These are phyloP conservation scores for Microctonus hyperodae DNA, from an alignment of 2,888 invertebrate genomes.

Conservation along the genomic window DNA sequence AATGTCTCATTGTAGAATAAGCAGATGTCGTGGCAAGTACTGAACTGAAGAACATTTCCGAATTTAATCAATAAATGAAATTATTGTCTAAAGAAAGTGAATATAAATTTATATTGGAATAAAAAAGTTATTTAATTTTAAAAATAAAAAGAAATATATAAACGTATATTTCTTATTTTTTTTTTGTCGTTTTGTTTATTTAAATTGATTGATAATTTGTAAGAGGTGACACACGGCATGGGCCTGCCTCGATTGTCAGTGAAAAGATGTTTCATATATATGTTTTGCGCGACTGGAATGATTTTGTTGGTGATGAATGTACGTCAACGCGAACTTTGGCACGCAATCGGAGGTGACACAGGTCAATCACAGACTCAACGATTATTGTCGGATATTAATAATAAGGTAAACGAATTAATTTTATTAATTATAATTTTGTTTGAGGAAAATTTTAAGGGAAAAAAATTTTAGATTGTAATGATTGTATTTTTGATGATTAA, in stretches of 20 bases:
- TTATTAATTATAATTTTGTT: conserved; percentile 3
- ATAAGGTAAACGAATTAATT: conserved; percentile 46
- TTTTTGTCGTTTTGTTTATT: conserved; percentile 8
- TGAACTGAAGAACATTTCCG: conserved; percentile 1
- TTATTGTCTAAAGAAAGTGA: not conserved
- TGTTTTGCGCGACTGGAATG: conserved; percentile 65
- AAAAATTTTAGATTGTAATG: no score
- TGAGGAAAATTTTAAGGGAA: no score
- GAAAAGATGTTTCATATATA: conserved; percentile 68
- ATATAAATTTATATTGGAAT: conserved; percentile 8
- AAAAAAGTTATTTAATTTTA: not conserved
- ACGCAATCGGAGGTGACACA: conserved; percentile 53
- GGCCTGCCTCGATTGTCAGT: conserved; percentile 68
- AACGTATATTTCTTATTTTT: not conserved
- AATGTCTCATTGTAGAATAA: conserved; percentile 14
- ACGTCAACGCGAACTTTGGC: conserved; percentile 61
- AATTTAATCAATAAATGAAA: not conserved
- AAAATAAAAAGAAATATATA: not conserved
- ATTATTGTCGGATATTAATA: conserved; percentile 39
- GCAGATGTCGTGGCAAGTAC: conserved; percentile 12
- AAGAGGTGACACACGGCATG: conserved; percentile 56
- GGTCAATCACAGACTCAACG: conserved; percentile 45
- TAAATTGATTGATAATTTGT: conserved; percentile 31
- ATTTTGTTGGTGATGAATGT: conserved; percentile 67
- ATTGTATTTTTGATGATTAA: no score